Percentiles rank a stretch among this genome's conserved stretches.
phyloP scores from a whole-genome alignment of 2,113 vertebrate species.

The Nicator chloris region DNA sequence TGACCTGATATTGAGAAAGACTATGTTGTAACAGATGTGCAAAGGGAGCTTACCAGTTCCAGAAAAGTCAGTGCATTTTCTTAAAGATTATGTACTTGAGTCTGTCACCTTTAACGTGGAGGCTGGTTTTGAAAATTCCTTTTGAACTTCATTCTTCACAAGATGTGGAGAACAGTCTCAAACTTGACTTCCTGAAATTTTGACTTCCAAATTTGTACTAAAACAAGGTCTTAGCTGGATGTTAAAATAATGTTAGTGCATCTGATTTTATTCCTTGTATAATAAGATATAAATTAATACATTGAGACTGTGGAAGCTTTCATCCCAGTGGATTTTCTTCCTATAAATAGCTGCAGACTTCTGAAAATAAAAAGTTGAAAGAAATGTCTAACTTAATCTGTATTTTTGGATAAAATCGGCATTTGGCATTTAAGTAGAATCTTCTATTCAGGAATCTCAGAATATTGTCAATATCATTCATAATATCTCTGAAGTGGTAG shows the following conservation, averaged over 20 bases:
- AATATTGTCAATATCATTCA: not conserved
- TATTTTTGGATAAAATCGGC: not conserved
- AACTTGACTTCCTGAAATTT: not conserved
- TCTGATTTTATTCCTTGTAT: not conserved
- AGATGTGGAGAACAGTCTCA: not conserved
- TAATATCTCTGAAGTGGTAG: conserved; percentile 40
- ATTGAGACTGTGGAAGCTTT: conserved; percentile 36
- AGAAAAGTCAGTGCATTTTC: not conserved
- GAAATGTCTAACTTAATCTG: not conserved
- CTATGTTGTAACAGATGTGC: not conserved
- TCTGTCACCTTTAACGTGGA: not conserved
- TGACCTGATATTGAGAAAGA: not conserved
- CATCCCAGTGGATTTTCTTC: not conserved
- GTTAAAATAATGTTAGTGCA: not conserved
- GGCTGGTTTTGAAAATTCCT: not conserved
- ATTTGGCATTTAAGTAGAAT: not conserved
- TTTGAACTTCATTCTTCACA: not conserved
- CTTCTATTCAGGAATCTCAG: not conserved
- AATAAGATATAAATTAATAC: not conserved
- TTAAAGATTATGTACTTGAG: not conserved
- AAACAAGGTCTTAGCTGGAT: not conserved
- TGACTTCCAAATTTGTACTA: too few relatives aligned
- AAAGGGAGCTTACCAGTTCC: not conserved
- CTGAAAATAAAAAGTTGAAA: not conserved
- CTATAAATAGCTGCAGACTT: not conserved